Conservation (phyloP, 2,113 vertebrate genomes). For the Dermatemys mawii region DNA sequence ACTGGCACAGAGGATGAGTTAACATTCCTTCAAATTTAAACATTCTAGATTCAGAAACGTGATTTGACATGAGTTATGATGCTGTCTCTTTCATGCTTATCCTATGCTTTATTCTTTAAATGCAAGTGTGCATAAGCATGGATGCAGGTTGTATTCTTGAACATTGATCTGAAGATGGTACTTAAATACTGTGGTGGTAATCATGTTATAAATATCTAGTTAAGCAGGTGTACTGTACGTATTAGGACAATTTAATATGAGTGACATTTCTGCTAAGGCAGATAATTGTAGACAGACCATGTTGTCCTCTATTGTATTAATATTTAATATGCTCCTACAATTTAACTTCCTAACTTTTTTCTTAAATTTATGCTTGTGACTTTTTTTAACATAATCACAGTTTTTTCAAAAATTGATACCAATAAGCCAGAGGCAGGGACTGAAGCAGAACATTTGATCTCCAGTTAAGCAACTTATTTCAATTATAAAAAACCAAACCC, state of each 20-base stretch:
- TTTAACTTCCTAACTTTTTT: not conserved
- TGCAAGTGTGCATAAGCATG: not conserved
- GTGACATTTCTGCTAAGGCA: not conserved
- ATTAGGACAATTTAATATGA: not conserved
- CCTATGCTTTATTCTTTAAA: not conserved
- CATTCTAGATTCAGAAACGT: not conserved
- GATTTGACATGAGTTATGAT: not conserved
- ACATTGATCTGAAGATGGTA: not conserved
- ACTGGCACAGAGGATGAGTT: not conserved
- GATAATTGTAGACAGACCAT: not conserved
- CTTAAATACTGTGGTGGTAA: not conserved
- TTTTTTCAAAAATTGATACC: not conserved
- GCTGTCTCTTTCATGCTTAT: not conserved
- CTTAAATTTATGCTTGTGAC: not conserved
- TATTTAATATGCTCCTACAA: not conserved
- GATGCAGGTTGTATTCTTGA: not conserved
- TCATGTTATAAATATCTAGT: not conserved
- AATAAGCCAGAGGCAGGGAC: not conserved
- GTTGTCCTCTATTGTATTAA: not conserved
- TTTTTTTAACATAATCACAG: not conserved
- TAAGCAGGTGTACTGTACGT: not conserved
- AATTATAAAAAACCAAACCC: not conserved
- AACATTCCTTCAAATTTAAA: not conserved
- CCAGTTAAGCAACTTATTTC: not conserved
- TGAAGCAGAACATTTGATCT: not conserved